Base-by-base conservation (phyloP, 2,888 invertebrate genomes). In the Byasa hedistus region DNA sequence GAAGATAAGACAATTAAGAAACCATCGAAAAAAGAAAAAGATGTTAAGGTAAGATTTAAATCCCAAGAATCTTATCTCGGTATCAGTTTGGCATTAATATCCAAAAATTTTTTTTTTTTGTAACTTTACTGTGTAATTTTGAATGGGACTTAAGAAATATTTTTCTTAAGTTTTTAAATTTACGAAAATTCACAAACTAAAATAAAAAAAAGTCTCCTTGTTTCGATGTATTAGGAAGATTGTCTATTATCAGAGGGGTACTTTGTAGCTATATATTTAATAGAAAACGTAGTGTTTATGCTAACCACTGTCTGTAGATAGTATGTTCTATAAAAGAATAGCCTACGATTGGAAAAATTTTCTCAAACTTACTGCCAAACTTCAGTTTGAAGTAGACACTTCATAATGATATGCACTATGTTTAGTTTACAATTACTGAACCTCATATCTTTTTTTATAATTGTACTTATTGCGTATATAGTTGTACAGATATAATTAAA, bases 1-100 rank as follows among this genome's bases (percentile, higher is more conserved):
- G 91, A 91, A 69, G 87, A 89, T 59, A 86, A 86, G 76, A 91
- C 90, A 69, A 73, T 91, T 77, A 90, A 90, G 76, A 82, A 87
- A 76, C 91, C 89, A 69, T 76, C 83, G 68, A 77, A 84, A 68
- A 91, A 88, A 79, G 82, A 78, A 68, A 83, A 84, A 71, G 80
- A 78, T 55, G 60, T 73, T 68, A 85, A 89, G 88, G 89, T 89
- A 89, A 58, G 63, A 66, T 61, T 63, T 48, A 32, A 27, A 57
- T 32, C 10, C 5, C n/a, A 15, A 22, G 39, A 32, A 22, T 22
- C 52, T 54, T 15, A 23, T n/a, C 1, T 19, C 5, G n/a, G 22
- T 39, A 1, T 39, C 36, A 36, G 36, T 52, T 21, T 10, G 4
- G 52, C 3, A 54, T 22, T 54, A 15, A 48, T 7, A n/a, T 8